Base-by-base conservation (phyloP, 2,797 vertebrate species). In the Alosa sapidissima region DNA sequence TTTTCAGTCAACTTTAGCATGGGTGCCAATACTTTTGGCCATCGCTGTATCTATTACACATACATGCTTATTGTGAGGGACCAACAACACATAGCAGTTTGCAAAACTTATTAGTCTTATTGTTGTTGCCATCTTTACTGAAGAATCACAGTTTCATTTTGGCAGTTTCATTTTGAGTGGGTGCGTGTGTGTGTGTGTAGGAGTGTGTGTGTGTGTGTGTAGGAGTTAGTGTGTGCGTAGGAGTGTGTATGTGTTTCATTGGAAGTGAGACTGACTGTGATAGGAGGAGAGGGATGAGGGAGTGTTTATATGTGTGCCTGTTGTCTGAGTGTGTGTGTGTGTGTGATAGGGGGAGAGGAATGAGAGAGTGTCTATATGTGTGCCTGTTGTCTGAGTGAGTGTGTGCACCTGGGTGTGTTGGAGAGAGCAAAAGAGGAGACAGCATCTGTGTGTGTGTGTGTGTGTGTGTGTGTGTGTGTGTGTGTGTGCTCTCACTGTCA, bases 111-210 rank as follows among this genome's bases (percentile, higher is more conserved):
- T 28, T 28, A 78, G 72, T 45, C 2, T 41, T 21, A 21, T 55
- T 19, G 36, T 19, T 47, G 72, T 75, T 45, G 68, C 33, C 41
- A 47, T 14, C 5, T 9, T 47, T 47, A 19, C 14, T 2, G 72
- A 47, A 21, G 5, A 6, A 78, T 62, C 58, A 62, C 55, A 33
- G n/a, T n/a, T n/a, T n/a, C n/a, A n/a, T n/a, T n/a, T n/a, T 47
- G 19, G 2, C 58, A 24, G 36, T 47, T 65, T 21, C 36, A 45
- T 75, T 78, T 78, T 90, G 92, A 94, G 93, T 92, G 92, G 84
- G 21, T 92, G 84, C 92, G 87, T 94, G 93, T 93, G 92, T 91
- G 78, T n/a, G n/a, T n/a, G n/a, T n/a, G 28, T 28, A 0, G 28
- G 28, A 28, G 28, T 82, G 83, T 65, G 28, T 13, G 68, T 33